Evolutionary conservation across 2,888 invertebrate genomes (phyloP), one percentile per base, ranked within the genome.

Genomic region (Diplolepis rosae): DNA sequence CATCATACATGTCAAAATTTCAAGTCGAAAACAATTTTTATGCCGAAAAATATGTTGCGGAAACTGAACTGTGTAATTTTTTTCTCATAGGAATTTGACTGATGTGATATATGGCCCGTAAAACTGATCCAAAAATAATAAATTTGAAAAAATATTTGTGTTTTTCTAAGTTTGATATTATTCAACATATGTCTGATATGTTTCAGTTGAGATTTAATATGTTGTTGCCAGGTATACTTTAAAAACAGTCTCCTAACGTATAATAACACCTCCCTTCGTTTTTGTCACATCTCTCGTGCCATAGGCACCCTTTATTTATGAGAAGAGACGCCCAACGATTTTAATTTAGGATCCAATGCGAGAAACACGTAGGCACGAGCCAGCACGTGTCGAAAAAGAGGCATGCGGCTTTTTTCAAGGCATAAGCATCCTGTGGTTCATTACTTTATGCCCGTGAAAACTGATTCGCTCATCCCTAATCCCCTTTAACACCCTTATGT

Each of bases 341-440:
- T 45, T 45, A 45, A 45, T 45, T 45, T 45, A 45, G 45, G 45
- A 45, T 45, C 45, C 45, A 45, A n/a, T 22, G 45, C 45, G 45
- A 45, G 22, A 45, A 22, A 45, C 45, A 45, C 45, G 45, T 18
- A 45, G 18, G 18, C 45, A 45, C 45, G 45, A 45, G 45, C n/a
- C 45, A 45, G 15, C 45, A 45, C 45, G 45, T 45, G 45, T 18
- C 45, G 45, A 45, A 45, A 45, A 45, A 45, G 45, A 45, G 45
- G 15, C 45, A 15, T 45, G 15, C 18, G 7, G 18, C 45, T 45
- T 45, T 45, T 45, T 18, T 9, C 3, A 9, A 45, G 3, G 18
- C 18, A 22, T 9, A 11, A 45, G 45, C 45, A 18, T 45, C 11
- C 18, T 45, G 45, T 11, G 45, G 18, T 45, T 45, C 45, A 45